These are phyloP conservation scores for Trachelipus rathkii DNA, from an alignment of 1,140 invertebrate genomes.

Conservation along the genomic window DNA sequence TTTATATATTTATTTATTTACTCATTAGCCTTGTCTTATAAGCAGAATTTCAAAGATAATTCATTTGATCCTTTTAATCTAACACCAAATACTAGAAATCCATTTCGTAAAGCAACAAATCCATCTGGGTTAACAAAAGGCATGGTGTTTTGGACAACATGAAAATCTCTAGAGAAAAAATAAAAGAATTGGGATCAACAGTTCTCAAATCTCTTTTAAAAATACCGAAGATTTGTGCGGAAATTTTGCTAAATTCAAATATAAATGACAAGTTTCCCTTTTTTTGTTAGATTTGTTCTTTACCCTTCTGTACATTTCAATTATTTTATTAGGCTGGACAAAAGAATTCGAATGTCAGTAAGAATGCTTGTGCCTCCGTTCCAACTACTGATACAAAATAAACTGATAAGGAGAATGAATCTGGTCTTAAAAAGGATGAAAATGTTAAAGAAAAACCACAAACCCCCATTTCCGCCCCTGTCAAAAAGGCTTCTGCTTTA, in stretches of 20 bases:
- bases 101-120: constrained; percentile 29
- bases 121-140: constrained; percentile 16
- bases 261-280: not conserved
- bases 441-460: not conserved
- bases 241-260: not conserved
- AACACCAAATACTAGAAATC: constrained; percentile 23
- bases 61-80: not conserved
- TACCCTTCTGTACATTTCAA: too few relatives aligned
- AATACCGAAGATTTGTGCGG: constrained; percentile 31
- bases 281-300: not conserved
- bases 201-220: constrained; percentile 33
- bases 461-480: not conserved
- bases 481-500: constrained; percentile 34
- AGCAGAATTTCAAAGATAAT: not conserved
- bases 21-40: constrained; percentile 8
- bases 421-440: not conserved
- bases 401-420: constrained; percentile 36
- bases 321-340: not conserved
- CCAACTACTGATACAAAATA: constrained; percentile 8
- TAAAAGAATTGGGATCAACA: constrained; percentile 9
- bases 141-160: constrained; percentile 34
- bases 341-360: not conserved
- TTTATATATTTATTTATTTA: too few relatives aligned
- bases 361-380: not conserved
- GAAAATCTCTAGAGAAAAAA: constrained; percentile 28